A percentile compares a stretch with the other conserved stretches of the same genome.
Evolutionary conservation across 2,888 invertebrate species (phyloP).

Genomic region (Schizaphis graminum): DNA sequence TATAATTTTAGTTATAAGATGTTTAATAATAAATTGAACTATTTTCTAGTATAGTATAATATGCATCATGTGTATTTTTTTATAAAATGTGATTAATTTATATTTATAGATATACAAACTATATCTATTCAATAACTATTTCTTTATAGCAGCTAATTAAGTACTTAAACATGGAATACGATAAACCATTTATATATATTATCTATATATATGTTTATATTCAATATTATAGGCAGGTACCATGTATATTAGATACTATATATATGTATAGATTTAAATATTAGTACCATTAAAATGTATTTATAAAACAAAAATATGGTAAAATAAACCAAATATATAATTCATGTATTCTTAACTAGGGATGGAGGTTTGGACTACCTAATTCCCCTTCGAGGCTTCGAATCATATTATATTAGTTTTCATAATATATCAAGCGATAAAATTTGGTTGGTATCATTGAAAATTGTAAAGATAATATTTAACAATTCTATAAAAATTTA

Average conservation of each 20-base stretch:
- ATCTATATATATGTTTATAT: too few relatives aligned
- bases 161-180: not conserved
- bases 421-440: not conserved
- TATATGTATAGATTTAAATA: too few relatives aligned
- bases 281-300: not conserved
- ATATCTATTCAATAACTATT: not conserved
- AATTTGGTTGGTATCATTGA: not conserved
- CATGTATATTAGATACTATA: too few relatives aligned
- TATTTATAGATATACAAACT: not conserved
- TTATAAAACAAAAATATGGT: not conserved
- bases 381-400: not conserved
- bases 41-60: not conserved
- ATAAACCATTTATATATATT: not conserved
- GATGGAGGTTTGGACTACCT: not conserved
- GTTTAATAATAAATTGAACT: not conserved
- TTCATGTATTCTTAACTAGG: not conserved
- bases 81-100: not conserved
- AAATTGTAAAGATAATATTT: not conserved
- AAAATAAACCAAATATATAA: not conserved
- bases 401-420: too few relatives aligned
- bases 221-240: not conserved
- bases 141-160: not conserved
- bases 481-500: not conserved
- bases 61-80: not conserved
- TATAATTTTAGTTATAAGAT: not conserved